These are phyloP conservation scores for Vombatus ursinus DNA, from an alignment of 2,113 vertebrate genomes.

Conservation along the genomic window DNA sequence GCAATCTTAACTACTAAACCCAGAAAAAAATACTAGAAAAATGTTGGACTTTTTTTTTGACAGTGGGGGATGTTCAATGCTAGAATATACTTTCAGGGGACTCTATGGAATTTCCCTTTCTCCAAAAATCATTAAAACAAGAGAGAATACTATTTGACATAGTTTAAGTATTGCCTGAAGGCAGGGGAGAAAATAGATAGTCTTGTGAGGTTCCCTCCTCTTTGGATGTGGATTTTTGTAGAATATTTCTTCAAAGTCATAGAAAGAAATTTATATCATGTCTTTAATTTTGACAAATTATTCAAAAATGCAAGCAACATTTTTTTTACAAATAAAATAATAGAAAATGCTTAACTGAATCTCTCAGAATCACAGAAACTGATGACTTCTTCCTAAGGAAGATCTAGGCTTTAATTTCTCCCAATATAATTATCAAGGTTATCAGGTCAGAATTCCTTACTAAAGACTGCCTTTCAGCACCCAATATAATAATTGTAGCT, in stretches of 20 bases:
- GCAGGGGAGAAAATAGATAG: background rate
- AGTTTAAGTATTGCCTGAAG: slow-evolving; percentile 8
- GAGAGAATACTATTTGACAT: background rate
- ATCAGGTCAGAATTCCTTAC: background rate
- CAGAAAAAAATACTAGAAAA: background rate
- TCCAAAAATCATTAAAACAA: background rate
- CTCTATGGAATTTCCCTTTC: background rate
- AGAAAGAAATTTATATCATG: background rate
- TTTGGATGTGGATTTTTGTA: background rate
- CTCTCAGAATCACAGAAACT: background rate
- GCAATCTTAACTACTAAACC: too few relatives aligned
- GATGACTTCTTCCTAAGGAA: background rate
- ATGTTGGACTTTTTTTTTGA: slow-evolving; percentile 14
- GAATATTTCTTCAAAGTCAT: slow-evolving; percentile 28
- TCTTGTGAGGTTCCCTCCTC: background rate
- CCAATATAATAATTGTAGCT: background rate
- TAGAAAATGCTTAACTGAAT: background rate
- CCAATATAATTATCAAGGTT: background rate
- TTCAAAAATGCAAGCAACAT: background rate
- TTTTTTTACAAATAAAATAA: background rate
- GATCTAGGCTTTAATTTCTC: background rate
- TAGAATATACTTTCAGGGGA: background rate
- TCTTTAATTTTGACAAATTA: background rate
- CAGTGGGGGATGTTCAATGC: background rate
- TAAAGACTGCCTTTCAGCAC: slow-evolving; percentile 19